These are phyloP conservation scores for Phasia obesa DNA, from an alignment of 2,888 invertebrate genomes.

Conservation along the genomic window DNA sequence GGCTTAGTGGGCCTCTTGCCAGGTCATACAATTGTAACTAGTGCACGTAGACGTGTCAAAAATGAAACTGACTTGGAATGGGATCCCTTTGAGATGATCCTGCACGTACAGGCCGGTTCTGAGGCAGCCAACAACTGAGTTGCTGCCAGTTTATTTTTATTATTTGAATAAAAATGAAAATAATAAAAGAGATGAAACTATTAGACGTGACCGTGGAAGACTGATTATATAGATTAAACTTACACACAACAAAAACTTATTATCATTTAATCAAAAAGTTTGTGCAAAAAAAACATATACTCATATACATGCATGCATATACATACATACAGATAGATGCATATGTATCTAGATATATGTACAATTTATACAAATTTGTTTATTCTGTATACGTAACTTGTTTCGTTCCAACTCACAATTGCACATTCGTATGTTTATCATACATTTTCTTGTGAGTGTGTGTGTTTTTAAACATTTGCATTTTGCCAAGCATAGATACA, in stretches of 20 bases:
- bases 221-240: conserved; percentile 69
- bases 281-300: conserved; percentile 33
- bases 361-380: conserved; percentile 4
- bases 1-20: conserved; percentile 67
- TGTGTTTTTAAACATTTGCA: neutral
- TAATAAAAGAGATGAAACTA: conserved; percentile 54
- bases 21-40: conserved; percentile 68
- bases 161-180: conserved; percentile 1
- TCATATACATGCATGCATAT: conserved; percentile 10
- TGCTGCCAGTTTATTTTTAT: conserved; percentile 50
- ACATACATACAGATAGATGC: conserved; percentile 12
- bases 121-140: conserved; percentile 78
- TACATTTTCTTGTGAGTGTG: neutral
- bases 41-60: conserved; percentile 75
- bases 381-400: conserved; percentile 33
- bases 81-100: conserved; percentile 80
- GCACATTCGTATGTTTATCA: neutral
- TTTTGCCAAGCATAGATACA: conserved; percentile 1
- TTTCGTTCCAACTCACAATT: conserved; percentile 28
- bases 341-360: too few species aligned
- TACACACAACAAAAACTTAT: conserved; percentile 53
- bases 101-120: conserved; percentile 78
- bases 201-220: conserved; percentile 70
- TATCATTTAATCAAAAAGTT: conserved; percentile 63
- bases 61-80: conserved; percentile 79